phyloP scores from a whole-genome alignment of 2,888 invertebrate species.

The Stramonita haemastoma region DNA sequence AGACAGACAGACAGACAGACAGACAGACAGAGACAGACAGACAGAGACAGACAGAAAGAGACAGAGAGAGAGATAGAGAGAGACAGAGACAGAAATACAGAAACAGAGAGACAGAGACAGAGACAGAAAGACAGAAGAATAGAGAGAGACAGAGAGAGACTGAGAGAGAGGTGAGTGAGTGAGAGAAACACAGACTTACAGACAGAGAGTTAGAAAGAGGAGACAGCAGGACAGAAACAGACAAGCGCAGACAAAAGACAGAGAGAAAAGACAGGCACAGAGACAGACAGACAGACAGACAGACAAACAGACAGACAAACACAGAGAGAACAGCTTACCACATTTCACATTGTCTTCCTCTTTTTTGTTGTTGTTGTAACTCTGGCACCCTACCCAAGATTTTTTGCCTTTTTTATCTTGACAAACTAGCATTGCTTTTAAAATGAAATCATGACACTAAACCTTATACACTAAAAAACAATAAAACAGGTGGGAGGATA shows the following conservation, averaged over 20 bases:
- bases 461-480: not conserved
- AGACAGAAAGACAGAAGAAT: not conserved
- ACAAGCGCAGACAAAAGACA: not conserved
- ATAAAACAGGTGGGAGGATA: no score
- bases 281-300: not conserved
- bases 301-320: not conserved
- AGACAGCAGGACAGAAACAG: slow-evolving; percentile 27
- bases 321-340: not conserved
- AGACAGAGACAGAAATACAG: slow-evolving; percentile 25
- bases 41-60: slow-evolving; percentile 8
- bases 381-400: not conserved
- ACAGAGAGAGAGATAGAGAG: slow-evolving; percentile 30
- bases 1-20: not conserved
- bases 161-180: not conserved
- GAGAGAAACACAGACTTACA: not conserved
- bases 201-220: not conserved
- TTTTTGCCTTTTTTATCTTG: no score
- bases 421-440: no score
- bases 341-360: no score
- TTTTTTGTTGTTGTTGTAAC: not conserved
- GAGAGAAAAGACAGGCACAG: not conserved
- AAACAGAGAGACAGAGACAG: slow-evolving; percentile 12
- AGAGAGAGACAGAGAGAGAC: slow-evolving; percentile 11
- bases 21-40: slow-evolving; percentile 21
- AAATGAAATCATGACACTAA: not conserved